These are phyloP conservation scores for Coluber constrictor DNA, from an alignment of 2,797 vertebrate genomes.

Conservation along the genomic window DNA sequence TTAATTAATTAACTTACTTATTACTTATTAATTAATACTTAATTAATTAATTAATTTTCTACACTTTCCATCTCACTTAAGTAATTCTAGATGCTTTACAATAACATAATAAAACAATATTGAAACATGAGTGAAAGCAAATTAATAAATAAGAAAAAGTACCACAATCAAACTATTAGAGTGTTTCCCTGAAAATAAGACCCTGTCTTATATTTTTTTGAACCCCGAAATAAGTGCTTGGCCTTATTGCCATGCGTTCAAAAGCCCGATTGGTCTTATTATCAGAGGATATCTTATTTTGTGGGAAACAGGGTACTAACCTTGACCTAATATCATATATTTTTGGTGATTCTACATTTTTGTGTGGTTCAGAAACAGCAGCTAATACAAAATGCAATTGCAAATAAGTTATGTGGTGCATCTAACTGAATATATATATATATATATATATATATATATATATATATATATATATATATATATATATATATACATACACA, in stretches of 20 bases:
- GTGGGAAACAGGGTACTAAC: background rate
- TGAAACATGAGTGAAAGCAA: background rate
- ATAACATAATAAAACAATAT: background rate
- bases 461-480: too few species aligned
- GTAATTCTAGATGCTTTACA: background rate
- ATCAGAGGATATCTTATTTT: too few species aligned
- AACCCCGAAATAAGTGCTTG: too few species aligned
- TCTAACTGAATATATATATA: background rate
- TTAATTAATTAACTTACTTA: too few species aligned
- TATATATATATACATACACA: too few species aligned
- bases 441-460: too few species aligned
- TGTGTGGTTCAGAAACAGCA: background rate
- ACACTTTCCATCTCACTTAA: background rate
- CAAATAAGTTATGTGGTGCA: background rate
- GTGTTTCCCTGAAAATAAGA: too few species aligned
- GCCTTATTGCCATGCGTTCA: too few species aligned
- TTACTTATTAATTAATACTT: too few species aligned
- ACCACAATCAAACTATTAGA: background rate
- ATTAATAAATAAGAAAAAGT: background rate
- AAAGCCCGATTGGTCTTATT: too few species aligned
- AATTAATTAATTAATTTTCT: background rate
- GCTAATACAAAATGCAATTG: background rate
- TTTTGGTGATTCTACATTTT: background rate
- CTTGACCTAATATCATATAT: background rate
- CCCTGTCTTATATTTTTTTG: too few species aligned